phyloP scores from a whole-genome alignment of 1,140 invertebrate genomes.

The Drosophila prosaltans region DNA sequence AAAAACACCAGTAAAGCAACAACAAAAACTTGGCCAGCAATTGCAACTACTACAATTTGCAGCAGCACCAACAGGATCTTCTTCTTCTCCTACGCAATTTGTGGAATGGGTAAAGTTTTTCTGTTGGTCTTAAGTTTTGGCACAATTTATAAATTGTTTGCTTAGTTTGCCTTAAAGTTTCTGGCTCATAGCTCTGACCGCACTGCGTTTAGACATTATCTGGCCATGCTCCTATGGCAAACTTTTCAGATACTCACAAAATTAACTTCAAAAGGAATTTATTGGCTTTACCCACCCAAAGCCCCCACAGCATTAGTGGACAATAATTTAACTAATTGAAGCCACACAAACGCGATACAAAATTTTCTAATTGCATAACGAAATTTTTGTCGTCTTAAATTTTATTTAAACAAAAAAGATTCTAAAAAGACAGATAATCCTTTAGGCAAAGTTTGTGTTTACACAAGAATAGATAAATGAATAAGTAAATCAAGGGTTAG shows the following conservation, averaged over 20 bases:
- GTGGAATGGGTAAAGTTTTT: conserved; percentile 47
- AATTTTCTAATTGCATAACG: not conserved
- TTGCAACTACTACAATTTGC: conserved; percentile 18
- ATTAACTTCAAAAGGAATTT: conserved; percentile 70
- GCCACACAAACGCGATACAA: not conserved
- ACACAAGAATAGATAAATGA: too few relatives aligned
- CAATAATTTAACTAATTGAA: conserved; percentile 10
- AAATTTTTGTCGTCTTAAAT: too few relatives aligned
- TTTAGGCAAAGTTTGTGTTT: too few relatives aligned
- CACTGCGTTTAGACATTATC: conserved; percentile 55
- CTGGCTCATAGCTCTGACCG: conserved; percentile 17
- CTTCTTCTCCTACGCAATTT: conserved; percentile 9
- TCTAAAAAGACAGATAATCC: too few relatives aligned
- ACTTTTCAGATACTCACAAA: conserved; percentile 40
- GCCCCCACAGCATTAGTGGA: conserved; percentile 25
- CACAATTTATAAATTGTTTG: conserved; percentile 80
- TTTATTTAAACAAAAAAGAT: too few relatives aligned
- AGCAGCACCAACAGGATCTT: not conserved
- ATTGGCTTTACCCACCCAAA: conserved; percentile 54
- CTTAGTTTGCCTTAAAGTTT: conserved; percentile 72
- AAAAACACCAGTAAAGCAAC: not conserved
- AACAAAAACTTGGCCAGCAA: conserved; percentile 22
- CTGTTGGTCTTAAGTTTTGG: conserved; percentile 65
- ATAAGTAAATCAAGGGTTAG: too few relatives aligned
- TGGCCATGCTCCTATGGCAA: conserved; percentile 51